Evolutionary conservation across 2,113 vertebrate species (phyloP).

Genomic region (Otus sunia): DNA sequence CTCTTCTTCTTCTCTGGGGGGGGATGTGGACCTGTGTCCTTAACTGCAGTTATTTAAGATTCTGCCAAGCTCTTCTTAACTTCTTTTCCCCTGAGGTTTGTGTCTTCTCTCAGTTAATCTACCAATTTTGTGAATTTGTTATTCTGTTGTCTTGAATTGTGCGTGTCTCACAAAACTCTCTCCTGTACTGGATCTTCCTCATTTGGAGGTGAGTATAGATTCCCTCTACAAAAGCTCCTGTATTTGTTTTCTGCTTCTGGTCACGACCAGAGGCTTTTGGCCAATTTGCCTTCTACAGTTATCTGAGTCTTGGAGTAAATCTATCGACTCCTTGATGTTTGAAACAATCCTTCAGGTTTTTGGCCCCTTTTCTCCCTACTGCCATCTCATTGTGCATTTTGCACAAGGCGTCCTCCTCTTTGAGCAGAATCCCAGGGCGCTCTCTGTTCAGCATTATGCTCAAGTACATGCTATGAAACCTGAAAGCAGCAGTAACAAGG

Average conservation of each 20-base stretch:
- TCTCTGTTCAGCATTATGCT: background rate
- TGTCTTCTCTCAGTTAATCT: background rate
- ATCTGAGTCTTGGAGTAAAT: background rate
- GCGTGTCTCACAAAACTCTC: background rate
- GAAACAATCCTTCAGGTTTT: background rate
- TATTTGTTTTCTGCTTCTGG: background rate
- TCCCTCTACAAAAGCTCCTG: background rate
- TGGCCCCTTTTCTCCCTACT: background rate
- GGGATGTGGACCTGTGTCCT: background rate
- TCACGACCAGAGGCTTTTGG: background rate
- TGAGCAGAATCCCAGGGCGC: background rate
- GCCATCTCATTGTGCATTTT: background rate
- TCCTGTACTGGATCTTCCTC: background rate
- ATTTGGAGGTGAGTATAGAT: background rate
- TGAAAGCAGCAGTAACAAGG: constrained; percentile 51
- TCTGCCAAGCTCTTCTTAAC: background rate
- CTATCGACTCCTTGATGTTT: background rate
- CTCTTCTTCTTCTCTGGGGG: background rate
- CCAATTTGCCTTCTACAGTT: background rate
- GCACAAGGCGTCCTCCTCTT: background rate
- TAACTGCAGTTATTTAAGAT: background rate
- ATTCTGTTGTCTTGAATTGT: background rate
- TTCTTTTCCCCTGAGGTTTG: background rate
- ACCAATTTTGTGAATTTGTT: background rate
- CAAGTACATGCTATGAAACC: background rate